These are phyloP conservation scores for Eupeodes luniger DNA, from an alignment of 2,888 invertebrate genomes.

Conservation along the genomic window DNA sequence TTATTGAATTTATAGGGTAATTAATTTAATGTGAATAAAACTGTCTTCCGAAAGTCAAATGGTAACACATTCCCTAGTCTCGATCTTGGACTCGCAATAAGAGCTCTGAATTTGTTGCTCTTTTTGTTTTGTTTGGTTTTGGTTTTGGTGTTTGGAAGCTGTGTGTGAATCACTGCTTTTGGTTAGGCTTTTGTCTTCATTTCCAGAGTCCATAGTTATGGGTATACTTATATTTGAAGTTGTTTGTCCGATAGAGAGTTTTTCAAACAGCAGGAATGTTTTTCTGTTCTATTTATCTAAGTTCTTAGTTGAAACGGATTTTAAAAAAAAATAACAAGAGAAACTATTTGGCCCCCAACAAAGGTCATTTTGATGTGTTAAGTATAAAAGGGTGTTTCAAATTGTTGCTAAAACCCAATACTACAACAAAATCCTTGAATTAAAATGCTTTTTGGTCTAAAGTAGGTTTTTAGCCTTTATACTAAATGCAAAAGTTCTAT, in stretches of 20 bases:
- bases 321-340: background rate
- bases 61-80: conserved; percentile 76
- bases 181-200: conserved; percentile 57
- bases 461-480: too few species aligned
- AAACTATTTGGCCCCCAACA: background rate
- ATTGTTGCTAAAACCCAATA: background rate
- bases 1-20: conserved; percentile 78
- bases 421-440: too few species aligned
- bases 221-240: background rate
- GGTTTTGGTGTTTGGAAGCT: conserved; percentile 35
- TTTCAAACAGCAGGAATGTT: conserved; percentile 18
- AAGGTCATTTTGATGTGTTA: background rate
- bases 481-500: too few species aligned
- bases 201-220: background rate
- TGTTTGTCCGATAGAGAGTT: conserved; percentile 6
- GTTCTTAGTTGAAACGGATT: background rate
- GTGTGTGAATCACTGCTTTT: conserved; percentile 66
- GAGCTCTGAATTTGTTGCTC: background rate
- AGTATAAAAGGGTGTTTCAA: conserved; percentile 38
- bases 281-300: background rate
- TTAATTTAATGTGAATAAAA: conserved; percentile 78
- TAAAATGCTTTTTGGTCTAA: too few species aligned
- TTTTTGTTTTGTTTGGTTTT: conserved; percentile 1
- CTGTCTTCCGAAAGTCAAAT: conserved; percentile 76
- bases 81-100: background rate